Percentiles rank a stretch among this genome's conserved stretches.
phyloP scores from a whole-genome alignment of 92 coral and sea anemone species.

The Phenganax subtilis region DNA sequence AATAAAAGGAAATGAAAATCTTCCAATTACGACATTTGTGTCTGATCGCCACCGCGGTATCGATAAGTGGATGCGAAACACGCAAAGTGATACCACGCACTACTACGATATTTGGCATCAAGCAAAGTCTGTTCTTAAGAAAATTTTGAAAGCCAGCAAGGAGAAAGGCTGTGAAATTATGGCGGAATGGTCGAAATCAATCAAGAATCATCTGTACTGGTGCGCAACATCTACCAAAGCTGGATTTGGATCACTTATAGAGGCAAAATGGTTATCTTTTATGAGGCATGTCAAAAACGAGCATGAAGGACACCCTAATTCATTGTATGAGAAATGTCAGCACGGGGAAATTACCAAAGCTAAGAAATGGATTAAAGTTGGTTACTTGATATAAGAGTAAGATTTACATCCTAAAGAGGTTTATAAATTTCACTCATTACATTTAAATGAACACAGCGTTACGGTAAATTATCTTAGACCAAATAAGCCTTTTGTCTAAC shows the following conservation, averaged over 20 bases:
- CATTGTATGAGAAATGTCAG: neutral
- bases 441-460: neutral
- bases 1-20: neutral
- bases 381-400: neutral
- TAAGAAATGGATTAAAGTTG: neutral
- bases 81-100: constrained; percentile 1
- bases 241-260: no score
- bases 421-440: neutral
- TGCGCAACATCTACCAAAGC: no score
- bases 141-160: no score
- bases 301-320: neutral
- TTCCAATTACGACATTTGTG: constrained; percentile 13
- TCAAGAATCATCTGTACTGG: no score
- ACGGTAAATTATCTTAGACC: neutral
- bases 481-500: no score
- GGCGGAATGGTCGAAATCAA: no score
- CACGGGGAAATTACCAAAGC: neutral
- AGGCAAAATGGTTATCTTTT: neutral
- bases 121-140: constrained; percentile 29
- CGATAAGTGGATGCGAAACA: constrained; percentile 31
- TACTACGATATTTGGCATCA: constrained; percentile 45
- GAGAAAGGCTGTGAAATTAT: no score
- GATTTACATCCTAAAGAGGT: no score
- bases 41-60: constrained; percentile 27
- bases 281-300: neutral